phyloP scores from a whole-genome alignment of 2,888 invertebrate species.

The Belgica antarctica region DNA sequence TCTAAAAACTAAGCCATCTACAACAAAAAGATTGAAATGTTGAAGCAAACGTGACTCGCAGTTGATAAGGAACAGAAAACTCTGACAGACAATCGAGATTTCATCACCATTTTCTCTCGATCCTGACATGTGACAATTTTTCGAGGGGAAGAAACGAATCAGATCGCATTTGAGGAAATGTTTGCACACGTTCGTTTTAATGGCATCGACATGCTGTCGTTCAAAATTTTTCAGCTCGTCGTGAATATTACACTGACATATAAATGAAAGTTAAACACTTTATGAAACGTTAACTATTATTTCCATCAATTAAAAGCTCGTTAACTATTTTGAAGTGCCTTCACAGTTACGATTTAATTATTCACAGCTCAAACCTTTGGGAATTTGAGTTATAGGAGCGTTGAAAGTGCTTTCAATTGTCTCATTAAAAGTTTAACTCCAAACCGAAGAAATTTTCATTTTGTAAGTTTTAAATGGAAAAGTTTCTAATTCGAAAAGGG shows the following conservation, averaged over 20 bases:
- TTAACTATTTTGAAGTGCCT: constrained; percentile 25
- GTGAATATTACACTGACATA: no score
- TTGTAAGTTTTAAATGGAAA: constrained; percentile 15
- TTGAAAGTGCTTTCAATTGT: background rate
- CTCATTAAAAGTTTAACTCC: constrained; percentile 29
- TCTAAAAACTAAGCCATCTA: no score
- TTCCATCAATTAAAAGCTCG: constrained; percentile 29
- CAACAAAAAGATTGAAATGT: constrained; percentile 22
- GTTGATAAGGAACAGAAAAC: background rate
- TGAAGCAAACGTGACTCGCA: background rate
- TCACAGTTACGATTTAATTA: constrained; percentile 22
- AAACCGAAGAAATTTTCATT: background rate
- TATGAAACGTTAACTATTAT: constrained; percentile 15
- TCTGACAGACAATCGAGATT: background rate
- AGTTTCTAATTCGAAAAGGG: background rate
- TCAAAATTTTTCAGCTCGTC: background rate
- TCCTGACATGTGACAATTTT: background rate
- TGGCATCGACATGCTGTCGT: constrained; percentile 33
- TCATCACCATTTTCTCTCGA: background rate
- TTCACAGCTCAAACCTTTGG: background rate
- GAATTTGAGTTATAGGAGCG: background rate
- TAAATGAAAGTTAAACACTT: constrained; percentile 21
- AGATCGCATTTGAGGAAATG: background rate
- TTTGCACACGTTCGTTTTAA: constrained; percentile 35
- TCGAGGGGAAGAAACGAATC: background rate